Percentiles rank a stretch among this genome's conserved stretches.
These are phyloP conservation scores for Sebastes wilsoni DNA, from an alignment of 2,797 vertebrate genomes.

Conservation along the genomic window DNA sequence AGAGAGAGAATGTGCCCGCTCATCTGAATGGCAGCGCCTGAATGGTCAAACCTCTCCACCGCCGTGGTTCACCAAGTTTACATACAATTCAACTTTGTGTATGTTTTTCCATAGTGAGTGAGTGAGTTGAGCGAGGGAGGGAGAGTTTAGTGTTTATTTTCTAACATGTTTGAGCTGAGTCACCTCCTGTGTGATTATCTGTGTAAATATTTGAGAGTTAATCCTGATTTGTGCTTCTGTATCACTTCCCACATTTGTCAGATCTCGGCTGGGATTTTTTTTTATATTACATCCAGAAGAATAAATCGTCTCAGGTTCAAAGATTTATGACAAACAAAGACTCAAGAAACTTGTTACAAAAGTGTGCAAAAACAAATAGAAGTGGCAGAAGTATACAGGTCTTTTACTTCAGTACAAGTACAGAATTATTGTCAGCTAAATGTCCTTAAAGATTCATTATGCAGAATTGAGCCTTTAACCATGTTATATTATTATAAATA, in stretches of 20 bases:
- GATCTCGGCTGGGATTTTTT: not conserved
- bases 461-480: fast-evolving
- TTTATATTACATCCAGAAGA: fast-evolving
- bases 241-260: not conserved
- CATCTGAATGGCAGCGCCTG: constrained; percentile 71
- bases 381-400: not conserved
- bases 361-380: not conserved
- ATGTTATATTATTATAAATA: not conserved
- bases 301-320: not conserved
- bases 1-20: constrained; percentile 82
- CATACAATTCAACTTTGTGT: constrained; percentile 37
- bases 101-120: constrained; percentile 23
- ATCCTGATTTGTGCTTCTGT: not conserved
- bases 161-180: not conserved
- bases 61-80: constrained; percentile 77
- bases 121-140: not conserved
- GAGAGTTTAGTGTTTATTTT: not conserved
- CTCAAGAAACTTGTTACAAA: not conserved
- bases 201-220: not conserved
- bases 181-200: not conserved
- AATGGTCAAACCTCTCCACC: constrained; percentile 53
- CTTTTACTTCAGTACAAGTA: not conserved
- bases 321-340: not conserved
- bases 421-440: not conserved
- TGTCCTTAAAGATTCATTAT: not conserved